phyloP scores from a whole-genome alignment of 1,140 invertebrate species.

The Drosophila ohnishii region DNA sequence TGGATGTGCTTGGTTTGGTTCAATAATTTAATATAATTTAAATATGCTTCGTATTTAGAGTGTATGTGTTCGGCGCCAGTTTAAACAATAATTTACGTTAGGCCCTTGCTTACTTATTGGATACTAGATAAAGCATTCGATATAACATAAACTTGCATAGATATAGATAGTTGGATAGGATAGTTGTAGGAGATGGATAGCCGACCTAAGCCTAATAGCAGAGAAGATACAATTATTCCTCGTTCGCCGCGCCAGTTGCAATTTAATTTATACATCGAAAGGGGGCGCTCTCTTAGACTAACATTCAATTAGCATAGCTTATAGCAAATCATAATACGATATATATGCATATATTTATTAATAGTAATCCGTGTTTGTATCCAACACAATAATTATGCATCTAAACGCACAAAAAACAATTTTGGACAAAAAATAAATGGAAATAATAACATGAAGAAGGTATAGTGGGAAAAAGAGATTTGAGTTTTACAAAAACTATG shows the following conservation, averaged over 20 bases:
- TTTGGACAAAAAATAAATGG: constrained; percentile 59
- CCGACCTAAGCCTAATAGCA: constrained; percentile 51
- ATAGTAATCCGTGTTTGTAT: constrained; percentile 25
- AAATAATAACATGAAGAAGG: constrained; percentile 47
- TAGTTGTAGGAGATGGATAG: constrained; percentile 41
- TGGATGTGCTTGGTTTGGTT: constrained; percentile 70
- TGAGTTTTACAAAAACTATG: constrained; percentile 56
- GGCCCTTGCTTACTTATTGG: constrained; percentile 50
- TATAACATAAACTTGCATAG: constrained; percentile 62
- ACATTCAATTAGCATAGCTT: constrained; percentile 66
- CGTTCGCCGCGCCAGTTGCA: constrained; percentile 46
- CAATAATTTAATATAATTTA: constrained; percentile 81
- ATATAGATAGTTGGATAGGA: constrained; percentile 56
- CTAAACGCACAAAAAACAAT: constrained; percentile 47
- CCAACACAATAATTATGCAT: constrained; percentile 29
- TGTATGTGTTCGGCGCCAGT: constrained; percentile 25
- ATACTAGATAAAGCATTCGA: constrained; percentile 79
- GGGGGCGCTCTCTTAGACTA: constrained; percentile 30
- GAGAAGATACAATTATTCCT: constrained; percentile 62
- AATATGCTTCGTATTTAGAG: constrained; percentile 58
- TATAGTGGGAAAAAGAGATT: constrained; percentile 32
- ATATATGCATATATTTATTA: constrained; percentile 56
- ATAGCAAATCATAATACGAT: constrained; percentile 80
- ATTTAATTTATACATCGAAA: constrained; percentile 75
- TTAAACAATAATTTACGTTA: constrained; percentile 42